A percentile compares a stretch with the other conserved stretches of the same genome.
Conservation (phyloP, 2,113 vertebrate genomes). For the Elaphurus davidianus region DNA sequence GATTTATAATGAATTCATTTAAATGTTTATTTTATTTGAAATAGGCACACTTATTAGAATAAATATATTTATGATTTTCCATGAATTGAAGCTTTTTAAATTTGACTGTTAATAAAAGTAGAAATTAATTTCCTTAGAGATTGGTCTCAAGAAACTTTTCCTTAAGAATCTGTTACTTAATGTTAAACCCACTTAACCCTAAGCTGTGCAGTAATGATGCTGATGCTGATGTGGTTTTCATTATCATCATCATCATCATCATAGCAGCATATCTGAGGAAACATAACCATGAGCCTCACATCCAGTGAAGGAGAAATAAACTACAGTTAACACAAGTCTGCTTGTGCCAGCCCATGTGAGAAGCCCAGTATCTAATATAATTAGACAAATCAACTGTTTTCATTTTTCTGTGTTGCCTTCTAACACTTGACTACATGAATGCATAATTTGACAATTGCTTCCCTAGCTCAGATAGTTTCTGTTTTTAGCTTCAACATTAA, state of each 20-base stretch:
- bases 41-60: background rate
- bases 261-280: background rate
- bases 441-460: background rate
- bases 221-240: accelerated
- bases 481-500: constrained; percentile 14
- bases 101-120: background rate
- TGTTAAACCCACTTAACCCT: background rate
- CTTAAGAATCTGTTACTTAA: background rate
- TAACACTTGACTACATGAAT: background rate
- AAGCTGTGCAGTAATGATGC: too few species aligned
- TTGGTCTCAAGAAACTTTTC: background rate
- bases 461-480: background rate
- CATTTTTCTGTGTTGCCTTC: background rate
- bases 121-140: background rate
- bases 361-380: background rate
- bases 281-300: background rate
- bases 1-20: background rate
- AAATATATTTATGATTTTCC: background rate
- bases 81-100: background rate
- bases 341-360: background rate
- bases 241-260: too few species aligned
- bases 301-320: background rate
- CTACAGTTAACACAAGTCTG: background rate
- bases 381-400: background rate
- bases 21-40: background rate